Base-by-base conservation (phyloP, 2,888 invertebrate species). In the Synergus laeviventris region DNA sequence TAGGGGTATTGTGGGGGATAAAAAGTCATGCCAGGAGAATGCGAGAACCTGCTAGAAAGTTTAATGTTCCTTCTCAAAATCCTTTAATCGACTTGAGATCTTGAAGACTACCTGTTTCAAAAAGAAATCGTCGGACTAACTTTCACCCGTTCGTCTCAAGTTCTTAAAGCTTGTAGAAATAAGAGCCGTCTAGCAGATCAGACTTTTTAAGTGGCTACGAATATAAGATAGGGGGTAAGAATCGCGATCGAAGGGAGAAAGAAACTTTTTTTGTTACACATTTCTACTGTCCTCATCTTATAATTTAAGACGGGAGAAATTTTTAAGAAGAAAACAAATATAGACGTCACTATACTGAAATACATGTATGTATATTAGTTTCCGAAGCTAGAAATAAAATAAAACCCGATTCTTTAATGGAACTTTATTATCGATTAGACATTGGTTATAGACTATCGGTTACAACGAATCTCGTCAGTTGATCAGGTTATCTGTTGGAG, bases 31-130 rank as follows among this genome's bases (percentile, higher is more conserved):
- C 42, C 7, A 39, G 8, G 42, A 39, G 2, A n/a, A 64, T 39
- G 4, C 39, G 5, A 11, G 39, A 39, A 39, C 14, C 18, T 64
- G 66, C 42, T 42, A 42, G 42, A 45, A 66, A 70, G 49, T 70
- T 70, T 70, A 18, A 7, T 70, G n/a, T 70, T 36, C 70, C 31
- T 70, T 49, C 18, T 16, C 31, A 3, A 49, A 70, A 70, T 49
- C 70, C 70, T 70, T 70, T 70, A 70, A 70, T 49, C 70, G 70
- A 31, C 70, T 49, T 70, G 49, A 70, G 31, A 49, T 70, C 70
- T 9, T 49, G n/a, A 70, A 49, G 70, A 70, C 45, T 70, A 45
- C 49, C 70, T 70, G 70, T 70, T 70, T 31, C n/a, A 31, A 70
- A 70, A 70, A 70, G 70, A 70, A 70, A 21, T 66, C 21, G 66